These are phyloP conservation scores for Matsumyia berberina DNA, from an alignment of 2,888 invertebrate genomes.

Conservation along the genomic window DNA sequence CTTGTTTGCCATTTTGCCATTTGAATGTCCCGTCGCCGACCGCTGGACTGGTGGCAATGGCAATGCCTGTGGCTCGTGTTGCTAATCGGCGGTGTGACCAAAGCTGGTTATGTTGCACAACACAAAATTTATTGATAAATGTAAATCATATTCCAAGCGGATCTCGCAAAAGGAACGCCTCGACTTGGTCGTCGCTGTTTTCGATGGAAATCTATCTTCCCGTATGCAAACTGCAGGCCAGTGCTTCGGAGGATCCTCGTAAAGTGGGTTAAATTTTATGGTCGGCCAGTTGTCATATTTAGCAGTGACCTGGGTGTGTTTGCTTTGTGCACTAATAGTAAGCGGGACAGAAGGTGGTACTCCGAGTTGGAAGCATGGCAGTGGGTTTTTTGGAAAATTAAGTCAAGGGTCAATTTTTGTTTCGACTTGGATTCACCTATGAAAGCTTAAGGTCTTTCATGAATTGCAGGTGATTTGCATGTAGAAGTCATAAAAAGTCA, in stretches of 20 bases:
- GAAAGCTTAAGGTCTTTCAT: no score
- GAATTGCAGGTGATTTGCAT: no score
- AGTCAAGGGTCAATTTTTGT: not conserved
- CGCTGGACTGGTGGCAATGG: slow-evolving; percentile 32
- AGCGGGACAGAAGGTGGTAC: slow-evolving; percentile 3
- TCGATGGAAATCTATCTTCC: slow-evolving; percentile 9
- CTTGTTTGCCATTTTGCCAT: not conserved
- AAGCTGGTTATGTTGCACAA: slow-evolving; percentile 19
- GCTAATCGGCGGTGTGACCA: slow-evolving; percentile 52
- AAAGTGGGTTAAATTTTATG: slow-evolving; percentile 43
- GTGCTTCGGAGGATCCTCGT: not conserved
- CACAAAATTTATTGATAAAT: slow-evolving; percentile 60
- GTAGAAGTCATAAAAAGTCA: no score
- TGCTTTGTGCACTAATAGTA: slow-evolving; percentile 15
- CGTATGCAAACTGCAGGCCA: slow-evolving; percentile 3
- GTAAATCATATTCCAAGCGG: slow-evolving; percentile 53
- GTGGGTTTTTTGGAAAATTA: no score
- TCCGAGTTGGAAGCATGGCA: not conserved
- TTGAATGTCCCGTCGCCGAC: not conserved
- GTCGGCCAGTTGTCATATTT: slow-evolving; percentile 3
- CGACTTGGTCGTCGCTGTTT: not conserved
- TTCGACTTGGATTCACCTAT: no score
- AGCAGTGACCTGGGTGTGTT: not conserved
- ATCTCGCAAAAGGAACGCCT: slow-evolving; percentile 6
- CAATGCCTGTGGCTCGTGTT: slow-evolving; percentile 38